Evolutionary conservation across 2,888 invertebrate species (phyloP).

Genomic region (Marasmarcha lunaedactyla): DNA sequence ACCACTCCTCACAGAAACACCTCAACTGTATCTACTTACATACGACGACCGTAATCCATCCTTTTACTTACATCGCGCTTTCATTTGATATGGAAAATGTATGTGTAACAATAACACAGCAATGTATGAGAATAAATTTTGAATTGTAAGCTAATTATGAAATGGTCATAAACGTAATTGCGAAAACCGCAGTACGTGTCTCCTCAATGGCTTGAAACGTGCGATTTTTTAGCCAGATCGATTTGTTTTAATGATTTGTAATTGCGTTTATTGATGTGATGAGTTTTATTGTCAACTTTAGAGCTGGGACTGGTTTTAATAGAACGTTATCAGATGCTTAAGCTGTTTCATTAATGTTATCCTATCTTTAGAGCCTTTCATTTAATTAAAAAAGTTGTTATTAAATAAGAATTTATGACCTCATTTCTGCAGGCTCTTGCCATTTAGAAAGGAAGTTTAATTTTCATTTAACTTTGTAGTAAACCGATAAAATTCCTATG

Average conservation of each 20-base stretch:
- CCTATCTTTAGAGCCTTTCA: no score
- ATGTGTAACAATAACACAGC: no score
- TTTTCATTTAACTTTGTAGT: no score
- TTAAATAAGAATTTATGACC: no score
- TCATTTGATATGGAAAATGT: no score
- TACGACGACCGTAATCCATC: neutral
- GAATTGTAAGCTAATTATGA: neutral
- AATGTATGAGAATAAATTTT: neutral
- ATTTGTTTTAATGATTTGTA: conserved; percentile 52
- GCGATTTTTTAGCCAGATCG: conserved; percentile 36
- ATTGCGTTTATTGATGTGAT: conserved; percentile 50
- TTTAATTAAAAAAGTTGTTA: no score
- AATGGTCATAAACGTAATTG: conserved; percentile 8
- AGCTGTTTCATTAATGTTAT: no score
- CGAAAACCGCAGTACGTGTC: neutral
- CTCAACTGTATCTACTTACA: conserved; percentile 18
- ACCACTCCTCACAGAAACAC: conserved; percentile 3
- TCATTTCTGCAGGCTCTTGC: no score
- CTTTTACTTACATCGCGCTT: neutral
- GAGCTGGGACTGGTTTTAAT: conserved; percentile 12
- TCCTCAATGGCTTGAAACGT: conserved; percentile 29
- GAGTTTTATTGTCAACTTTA: conserved; percentile 8
- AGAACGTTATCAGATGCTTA: conserved; percentile 4
- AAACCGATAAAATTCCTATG: no score
- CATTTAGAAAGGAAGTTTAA: no score